A percentile compares a stretch with the other conserved stretches of the same genome.
These are phyloP conservation scores for Volucella inflata DNA, from an alignment of 2,888 invertebrate genomes.

Conservation along the genomic window DNA sequence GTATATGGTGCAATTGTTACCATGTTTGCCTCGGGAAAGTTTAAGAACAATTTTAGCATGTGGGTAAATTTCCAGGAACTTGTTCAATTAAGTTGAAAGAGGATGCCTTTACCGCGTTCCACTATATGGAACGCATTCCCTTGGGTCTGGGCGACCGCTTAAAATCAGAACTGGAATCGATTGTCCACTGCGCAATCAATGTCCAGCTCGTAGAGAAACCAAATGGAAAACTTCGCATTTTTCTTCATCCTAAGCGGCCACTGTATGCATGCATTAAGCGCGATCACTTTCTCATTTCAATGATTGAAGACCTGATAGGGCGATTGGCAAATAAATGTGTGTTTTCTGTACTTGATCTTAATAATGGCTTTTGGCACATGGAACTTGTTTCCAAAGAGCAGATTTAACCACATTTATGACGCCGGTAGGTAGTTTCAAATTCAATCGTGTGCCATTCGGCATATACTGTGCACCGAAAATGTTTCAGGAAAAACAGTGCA, in stretches of 20 bases:
- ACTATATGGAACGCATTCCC: constrained; percentile 74
- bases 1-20: constrained; percentile 6
- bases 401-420: too few relatives aligned
- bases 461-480: constrained; percentile 78
- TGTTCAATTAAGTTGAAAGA: constrained; percentile 58
- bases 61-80: constrained; percentile 27
- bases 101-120: constrained; percentile 62
- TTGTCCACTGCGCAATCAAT: constrained; percentile 69
- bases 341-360: too few relatives aligned
- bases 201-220: constrained; percentile 47
- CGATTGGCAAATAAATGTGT: too few relatives aligned
- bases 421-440: constrained; percentile 76
- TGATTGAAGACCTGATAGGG: too few relatives aligned
- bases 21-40: not conserved
- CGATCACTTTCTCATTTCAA: too few relatives aligned
- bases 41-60: not conserved
- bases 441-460: constrained; percentile 79
- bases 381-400: too few relatives aligned
- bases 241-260: too few relatives aligned
- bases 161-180: constrained; percentile 57
- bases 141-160: constrained; percentile 51
- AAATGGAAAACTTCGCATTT: too few relatives aligned
- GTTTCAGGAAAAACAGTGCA: constrained; percentile 77
- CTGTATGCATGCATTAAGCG: too few relatives aligned
- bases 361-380: too few relatives aligned